Conservation (phyloP, 23 tunicate genomes). For the Halocynthia aurantium region DNA sequence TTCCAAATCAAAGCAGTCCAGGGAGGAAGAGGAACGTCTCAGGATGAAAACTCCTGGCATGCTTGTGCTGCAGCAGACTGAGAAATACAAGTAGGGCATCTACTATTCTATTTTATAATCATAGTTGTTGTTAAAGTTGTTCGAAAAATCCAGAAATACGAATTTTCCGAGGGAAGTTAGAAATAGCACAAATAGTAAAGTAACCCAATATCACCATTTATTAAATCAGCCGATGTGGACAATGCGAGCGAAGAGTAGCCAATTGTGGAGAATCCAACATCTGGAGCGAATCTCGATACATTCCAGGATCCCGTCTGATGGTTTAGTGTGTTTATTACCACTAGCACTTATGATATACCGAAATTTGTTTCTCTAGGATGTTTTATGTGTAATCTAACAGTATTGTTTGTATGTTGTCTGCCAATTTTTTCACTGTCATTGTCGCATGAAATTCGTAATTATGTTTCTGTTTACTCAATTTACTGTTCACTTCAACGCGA, state of each 20-base stretch:
- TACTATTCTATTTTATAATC: no score
- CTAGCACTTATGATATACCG: neutral
- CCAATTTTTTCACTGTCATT: no score
- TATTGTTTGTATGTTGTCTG: no score
- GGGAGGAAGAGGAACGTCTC: constrained; percentile 54
- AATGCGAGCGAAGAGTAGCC: constrained; percentile 58
- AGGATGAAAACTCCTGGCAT: constrained; percentile 72
- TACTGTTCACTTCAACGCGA: no score
- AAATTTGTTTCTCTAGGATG: no score
- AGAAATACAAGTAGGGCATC: constrained; percentile 59
- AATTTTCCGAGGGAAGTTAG: neutral
- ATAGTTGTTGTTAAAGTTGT: no score
- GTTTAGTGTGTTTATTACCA: constrained; percentile 27
- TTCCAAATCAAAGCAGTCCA: constrained; percentile 35
- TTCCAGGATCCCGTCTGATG: constrained; percentile 97
- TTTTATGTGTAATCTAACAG: no score
- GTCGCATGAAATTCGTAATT: no score
- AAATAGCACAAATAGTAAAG: neutral
- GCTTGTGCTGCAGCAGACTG: constrained; percentile 85
- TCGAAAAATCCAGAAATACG: no score
- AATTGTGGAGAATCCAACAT: constrained; percentile 94
- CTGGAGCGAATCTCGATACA: constrained; percentile 94
- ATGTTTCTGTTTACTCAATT: no score
- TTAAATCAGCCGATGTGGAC: constrained; percentile 80
- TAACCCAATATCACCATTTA: neutral